Base-by-base conservation (phyloP, 2,888 invertebrate genomes). In the Zygothrica quintamaculata region DNA sequence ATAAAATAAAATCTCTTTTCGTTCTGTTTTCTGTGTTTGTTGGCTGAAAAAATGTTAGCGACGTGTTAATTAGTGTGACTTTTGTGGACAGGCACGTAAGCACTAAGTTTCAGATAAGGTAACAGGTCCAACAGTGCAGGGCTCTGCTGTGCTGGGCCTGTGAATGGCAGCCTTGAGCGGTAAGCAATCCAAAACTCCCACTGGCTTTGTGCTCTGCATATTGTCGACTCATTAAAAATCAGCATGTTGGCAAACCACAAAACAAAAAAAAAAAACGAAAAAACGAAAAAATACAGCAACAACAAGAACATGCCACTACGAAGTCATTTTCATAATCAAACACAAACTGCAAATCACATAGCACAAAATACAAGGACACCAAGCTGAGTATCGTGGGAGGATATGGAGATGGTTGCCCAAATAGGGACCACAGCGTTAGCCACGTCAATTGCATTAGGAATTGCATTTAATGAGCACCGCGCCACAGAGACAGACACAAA, bases 391-490 rank as follows among this genome's bases (percentile, higher is more conserved):
- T 12, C 6, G 42, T 3, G 39, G 15, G 39, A 36, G 44, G 26
- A 9, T 25, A 31, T 6, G 9, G 16, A 4, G 29, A 11, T 2
- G 13, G 29, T 11, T 9, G 31, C 40, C 16, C 31, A 12, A 39
- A 15, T 31, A 37, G 48, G 31, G 33, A 31, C 65, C 57, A 18
- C 52, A 50, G 72, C 65, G 43, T 29, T 52, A 59, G 78, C 55
- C 65, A 82, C 75, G 86, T 82, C 78, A 79, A 79, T 82, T 79
- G 78, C 86, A 79, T 78, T 85, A 82, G 64, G 61, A 82, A 85
- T 65, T 79, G 86, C 78, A 79, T 74, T 66, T 85, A 79, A 79
- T 79, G 77, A 77, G 85, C 55, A 58, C 51, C 33, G 36, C 15
- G 39, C 36, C 16, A 11, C 5, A 43, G 29, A 25, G 31, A 33